Evolutionary conservation across 1,140 invertebrate species (phyloP).

Genomic region (Pinna nobilis): DNA sequence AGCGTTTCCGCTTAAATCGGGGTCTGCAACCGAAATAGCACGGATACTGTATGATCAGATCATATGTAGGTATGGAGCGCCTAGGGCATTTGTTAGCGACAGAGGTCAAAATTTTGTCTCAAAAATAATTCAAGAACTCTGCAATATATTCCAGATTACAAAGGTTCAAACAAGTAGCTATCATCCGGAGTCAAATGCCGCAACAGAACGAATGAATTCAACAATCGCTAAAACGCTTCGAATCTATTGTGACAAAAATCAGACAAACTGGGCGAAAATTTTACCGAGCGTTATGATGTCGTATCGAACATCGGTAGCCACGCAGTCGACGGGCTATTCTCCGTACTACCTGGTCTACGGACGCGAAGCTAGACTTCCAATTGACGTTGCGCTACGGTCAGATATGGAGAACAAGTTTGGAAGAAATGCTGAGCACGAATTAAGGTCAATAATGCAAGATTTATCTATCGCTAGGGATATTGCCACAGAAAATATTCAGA

Average conservation of each 20-base stretch:
- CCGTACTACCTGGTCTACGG: conserved; percentile 40
- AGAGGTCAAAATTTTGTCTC: conserved; percentile 40
- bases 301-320: conserved; percentile 21
- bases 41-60: conserved; percentile 44
- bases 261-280: conserved; percentile 38
- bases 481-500: conserved; percentile 27
- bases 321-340: conserved; percentile 29
- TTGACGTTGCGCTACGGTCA: too few relatives aligned
- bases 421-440: not conserved
- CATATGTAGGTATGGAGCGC: conserved; percentile 41
- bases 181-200: conserved; percentile 37
- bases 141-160: conserved; percentile 39
- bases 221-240: conserved; percentile 6
- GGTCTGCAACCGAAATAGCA: conserved; percentile 38
- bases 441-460: not conserved
- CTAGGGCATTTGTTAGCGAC: conserved; percentile 35
- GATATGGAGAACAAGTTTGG: conserved; percentile 15
- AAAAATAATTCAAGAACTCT: conserved; percentile 38
- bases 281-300: conserved; percentile 42
- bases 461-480: conserved; percentile 22
- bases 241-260: conserved; percentile 34
- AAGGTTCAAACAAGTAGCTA: conserved; percentile 19
- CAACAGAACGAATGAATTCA: conserved; percentile 18
- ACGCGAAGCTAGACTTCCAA: conserved; percentile 35
- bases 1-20: conserved; percentile 29